These are phyloP conservation scores for Ciconia boyciana DNA, from an alignment of 2,113 vertebrate species.

Conservation along the genomic window DNA sequence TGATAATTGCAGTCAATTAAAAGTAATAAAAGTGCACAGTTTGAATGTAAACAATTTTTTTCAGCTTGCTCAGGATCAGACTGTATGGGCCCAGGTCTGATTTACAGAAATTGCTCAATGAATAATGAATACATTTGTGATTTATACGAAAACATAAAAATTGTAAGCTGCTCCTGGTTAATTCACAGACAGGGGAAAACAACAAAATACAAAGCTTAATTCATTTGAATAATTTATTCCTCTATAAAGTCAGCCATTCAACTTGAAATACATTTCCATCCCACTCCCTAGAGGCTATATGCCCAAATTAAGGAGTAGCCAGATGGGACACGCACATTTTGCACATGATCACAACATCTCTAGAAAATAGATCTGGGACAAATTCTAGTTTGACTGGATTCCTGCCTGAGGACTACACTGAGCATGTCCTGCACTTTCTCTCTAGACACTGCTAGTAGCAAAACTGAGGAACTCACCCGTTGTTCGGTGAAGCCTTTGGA, in stretches of 20 bases:
- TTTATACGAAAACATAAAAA: background rate
- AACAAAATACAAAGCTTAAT: constrained; percentile 2
- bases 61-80: background rate
- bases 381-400: background rate
- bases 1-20: background rate
- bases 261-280: background rate
- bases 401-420: background rate
- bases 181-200: background rate
- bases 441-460: background rate
- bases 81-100: background rate
- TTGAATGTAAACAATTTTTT: background rate
- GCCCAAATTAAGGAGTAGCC: background rate
- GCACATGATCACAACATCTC: background rate
- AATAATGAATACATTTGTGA: background rate
- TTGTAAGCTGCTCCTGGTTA: background rate
- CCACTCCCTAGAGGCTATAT: background rate
- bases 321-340: background rate
- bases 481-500: background rate
- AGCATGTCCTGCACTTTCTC: background rate
- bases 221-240: constrained; percentile 19
- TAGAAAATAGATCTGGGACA: background rate
- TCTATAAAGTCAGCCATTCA: background rate
- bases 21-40: background rate
- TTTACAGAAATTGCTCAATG: constrained; percentile 3
- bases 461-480: background rate